These are phyloP conservation scores for Eilema depressum DNA, from an alignment of 2,888 invertebrate species.

Conservation along the genomic window DNA sequence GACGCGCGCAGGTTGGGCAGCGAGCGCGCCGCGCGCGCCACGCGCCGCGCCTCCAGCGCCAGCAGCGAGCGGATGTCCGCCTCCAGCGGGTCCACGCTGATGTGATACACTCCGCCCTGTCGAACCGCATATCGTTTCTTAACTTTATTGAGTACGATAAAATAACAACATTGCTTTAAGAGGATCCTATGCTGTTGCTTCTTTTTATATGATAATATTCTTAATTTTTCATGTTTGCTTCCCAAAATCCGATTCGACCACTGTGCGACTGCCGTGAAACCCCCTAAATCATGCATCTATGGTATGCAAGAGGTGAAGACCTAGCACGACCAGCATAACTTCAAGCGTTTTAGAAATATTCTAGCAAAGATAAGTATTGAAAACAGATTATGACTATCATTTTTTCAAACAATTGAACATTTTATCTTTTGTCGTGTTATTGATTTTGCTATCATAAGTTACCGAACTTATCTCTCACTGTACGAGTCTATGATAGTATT, in stretches of 20 bases:
- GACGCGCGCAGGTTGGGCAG: slow-evolving; percentile 91
- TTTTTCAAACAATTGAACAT: not conserved
- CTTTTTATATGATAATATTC: too few species aligned
- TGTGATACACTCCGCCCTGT: slow-evolving; percentile 80
- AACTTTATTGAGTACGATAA: not conserved
- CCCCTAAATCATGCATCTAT: too few species aligned
- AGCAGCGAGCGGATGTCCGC: slow-evolving; percentile 78
- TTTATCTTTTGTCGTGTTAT: not conserved
- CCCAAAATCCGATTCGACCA: too few species aligned
- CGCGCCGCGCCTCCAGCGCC: slow-evolving; percentile 82
- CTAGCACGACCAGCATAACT: too few species aligned
- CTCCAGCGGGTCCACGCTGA: slow-evolving; percentile 80
- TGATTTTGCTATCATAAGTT: not conserved
- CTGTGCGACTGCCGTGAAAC: too few species aligned
- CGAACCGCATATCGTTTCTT: not conserved
- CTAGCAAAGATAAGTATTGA: not conserved
- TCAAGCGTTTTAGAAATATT: too few species aligned
- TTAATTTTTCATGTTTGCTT: too few species aligned
- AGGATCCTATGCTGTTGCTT: not conserved
- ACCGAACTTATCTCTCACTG: not conserved
- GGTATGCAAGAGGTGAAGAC: too few species aligned
- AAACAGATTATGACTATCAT: not conserved
- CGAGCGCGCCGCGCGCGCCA: slow-evolving; percentile 82
- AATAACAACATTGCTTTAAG: not conserved
- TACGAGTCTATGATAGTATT: not conserved